These are phyloP conservation scores for Anomalospiza imberbis DNA, from an alignment of 2,797 vertebrate genomes.

Conservation along the genomic window DNA sequence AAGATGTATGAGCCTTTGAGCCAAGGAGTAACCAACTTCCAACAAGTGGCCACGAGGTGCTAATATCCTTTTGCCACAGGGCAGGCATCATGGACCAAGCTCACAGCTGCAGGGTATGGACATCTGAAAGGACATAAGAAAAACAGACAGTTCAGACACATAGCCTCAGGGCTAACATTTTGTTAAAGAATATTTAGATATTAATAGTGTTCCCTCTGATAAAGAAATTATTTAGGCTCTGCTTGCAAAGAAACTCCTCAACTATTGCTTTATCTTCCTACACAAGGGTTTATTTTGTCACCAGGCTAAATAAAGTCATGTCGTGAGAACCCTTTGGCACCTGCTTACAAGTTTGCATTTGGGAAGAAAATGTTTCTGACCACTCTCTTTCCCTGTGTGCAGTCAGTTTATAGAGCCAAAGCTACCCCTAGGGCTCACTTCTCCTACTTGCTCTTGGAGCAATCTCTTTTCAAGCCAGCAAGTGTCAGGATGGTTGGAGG, in stretches of 20 bases:
- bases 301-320: not conserved
- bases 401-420: constrained; percentile 26
- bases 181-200: not conserved
- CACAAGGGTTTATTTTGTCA: constrained; percentile 25
- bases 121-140: not conserved
- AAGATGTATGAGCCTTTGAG: not conserved
- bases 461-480: not conserved
- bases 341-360: constrained; percentile 8
- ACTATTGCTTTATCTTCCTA: constrained; percentile 20
- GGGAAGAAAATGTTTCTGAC: constrained; percentile 25
- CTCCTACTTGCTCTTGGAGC: not conserved
- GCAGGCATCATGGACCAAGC: not conserved
- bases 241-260: not conserved
- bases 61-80: not conserved
- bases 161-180: not conserved
- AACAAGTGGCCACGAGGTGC: not conserved
- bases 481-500: not conserved
- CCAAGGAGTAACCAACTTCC: not conserved
- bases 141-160: not conserved
- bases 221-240: constrained; percentile 8
- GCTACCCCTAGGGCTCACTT: constrained; percentile 11
- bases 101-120: not conserved
- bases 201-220: not conserved
- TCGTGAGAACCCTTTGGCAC: constrained; percentile 22
- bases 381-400: not conserved